phyloP scores from a whole-genome alignment of 2,888 invertebrate species.

The Coecobrya sp. region DNA sequence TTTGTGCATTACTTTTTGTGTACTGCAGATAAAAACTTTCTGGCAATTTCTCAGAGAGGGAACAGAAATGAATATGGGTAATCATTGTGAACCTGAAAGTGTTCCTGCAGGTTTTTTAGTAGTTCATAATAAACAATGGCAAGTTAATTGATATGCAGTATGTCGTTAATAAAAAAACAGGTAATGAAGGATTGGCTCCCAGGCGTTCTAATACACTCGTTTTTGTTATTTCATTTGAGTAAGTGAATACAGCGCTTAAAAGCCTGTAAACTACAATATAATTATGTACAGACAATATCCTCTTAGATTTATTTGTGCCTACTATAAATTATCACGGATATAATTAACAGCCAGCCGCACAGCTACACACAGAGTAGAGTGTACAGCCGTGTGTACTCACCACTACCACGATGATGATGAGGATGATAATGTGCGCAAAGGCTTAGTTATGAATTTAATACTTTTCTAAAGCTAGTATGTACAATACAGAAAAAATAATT shows the following conservation, averaged over 20 bases:
- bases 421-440: not conserved
- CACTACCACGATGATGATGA: not conserved
- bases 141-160: slow-evolving; percentile 69
- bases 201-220: slow-evolving; percentile 48
- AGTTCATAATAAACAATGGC: slow-evolving; percentile 44
- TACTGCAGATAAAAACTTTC: not conserved
- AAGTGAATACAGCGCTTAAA: slow-evolving; percentile 52
- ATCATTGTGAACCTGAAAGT: slow-evolving; percentile 30
- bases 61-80: slow-evolving; percentile 20
- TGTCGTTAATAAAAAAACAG: slow-evolving; percentile 68
- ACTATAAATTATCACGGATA: slow-evolving; percentile 73
- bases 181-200: slow-evolving; percentile 64
- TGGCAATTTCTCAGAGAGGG: not conserved
- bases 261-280: slow-evolving; percentile 54
- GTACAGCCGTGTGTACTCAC: not conserved
- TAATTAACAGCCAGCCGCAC: slow-evolving; percentile 62
- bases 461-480: slow-evolving; percentile 38
- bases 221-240: slow-evolving; percentile 22
- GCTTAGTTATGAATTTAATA: slow-evolving; percentile 25
- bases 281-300: slow-evolving; percentile 67
- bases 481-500: slow-evolving; percentile 34
- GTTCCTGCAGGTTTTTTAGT: slow-evolving; percentile 56
- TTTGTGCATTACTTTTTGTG: slow-evolving; percentile 13
- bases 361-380: not conserved
- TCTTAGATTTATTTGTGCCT: slow-evolving; percentile 61